Conservation (phyloP, 2,113 vertebrate species). For the Paramormyrops kingsleyae region DNA sequence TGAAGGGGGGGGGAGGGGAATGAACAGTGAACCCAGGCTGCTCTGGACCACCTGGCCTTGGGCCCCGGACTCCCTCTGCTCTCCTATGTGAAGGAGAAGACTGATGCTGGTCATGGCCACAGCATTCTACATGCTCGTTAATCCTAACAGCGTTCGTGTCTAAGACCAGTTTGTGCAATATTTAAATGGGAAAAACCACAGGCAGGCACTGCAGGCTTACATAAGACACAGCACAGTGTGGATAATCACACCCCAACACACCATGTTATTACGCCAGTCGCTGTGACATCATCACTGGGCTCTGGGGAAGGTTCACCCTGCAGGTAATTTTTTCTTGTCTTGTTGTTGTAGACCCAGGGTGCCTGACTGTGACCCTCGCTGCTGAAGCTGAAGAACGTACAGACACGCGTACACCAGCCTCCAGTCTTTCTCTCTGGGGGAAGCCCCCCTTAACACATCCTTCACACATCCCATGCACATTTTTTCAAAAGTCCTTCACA, state of each 20-base stretch:
- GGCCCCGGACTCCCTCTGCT: not conserved
- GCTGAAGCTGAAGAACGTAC: not conserved
- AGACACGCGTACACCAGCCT: not conserved
- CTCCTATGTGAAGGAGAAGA: not conserved
- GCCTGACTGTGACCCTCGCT: not conserved
- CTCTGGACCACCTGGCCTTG: not conserved
- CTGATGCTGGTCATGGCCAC: not conserved
- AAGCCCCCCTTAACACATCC: not conserved
- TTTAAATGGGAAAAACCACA: not conserved
- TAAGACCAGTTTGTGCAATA: not conserved
- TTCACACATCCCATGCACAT: not conserved
- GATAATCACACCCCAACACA: not conserved
- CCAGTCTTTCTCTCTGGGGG: not conserved
- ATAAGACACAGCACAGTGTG: not conserved
- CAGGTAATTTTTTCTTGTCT: not conserved
- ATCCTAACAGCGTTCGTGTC: not conserved
- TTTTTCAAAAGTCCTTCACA: not conserved
- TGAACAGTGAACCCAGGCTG: conserved; percentile 17
- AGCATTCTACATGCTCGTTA: not conserved
- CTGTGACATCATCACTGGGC: not conserved
- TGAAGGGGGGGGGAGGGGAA: conserved; percentile 37
- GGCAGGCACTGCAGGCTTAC: not conserved
- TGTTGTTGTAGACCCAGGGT: not conserved
- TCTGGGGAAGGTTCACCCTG: not conserved
- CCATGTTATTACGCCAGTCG: not conserved